Base-by-base conservation (phyloP, 2,888 invertebrate genomes). In the Conistra vaccinii region DNA sequence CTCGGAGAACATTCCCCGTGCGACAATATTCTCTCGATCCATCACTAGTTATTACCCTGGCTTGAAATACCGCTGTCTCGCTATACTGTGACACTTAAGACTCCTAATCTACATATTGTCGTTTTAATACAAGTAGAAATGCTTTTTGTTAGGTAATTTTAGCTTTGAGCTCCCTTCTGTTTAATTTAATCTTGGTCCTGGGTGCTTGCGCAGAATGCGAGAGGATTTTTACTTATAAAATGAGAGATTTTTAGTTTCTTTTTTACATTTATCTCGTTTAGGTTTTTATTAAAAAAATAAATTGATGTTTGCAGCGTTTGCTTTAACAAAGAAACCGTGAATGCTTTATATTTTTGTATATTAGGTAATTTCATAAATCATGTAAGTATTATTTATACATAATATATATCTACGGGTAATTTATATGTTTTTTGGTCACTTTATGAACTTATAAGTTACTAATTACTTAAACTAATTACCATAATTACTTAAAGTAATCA, bases 61-160 rank as follows among this genome's bases (percentile, higher is more conserved):
- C 66, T 79, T 72, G 60, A 74, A 67, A 53, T 78, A 74, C 72
- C 29, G 39, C 12, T 61, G 66, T 68, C 63, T 75, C 78, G 29
- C 29, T 53, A 70, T 77, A 69, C 72, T 61, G 68, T 61, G 58
- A 53, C 73, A 73, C 60, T 61, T 32, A 62, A 23, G 53, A 65
- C 76, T 83, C 71, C 73, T 78, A 83, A 86, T 86, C 73, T 86
- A 83, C 85, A 86, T 86, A 85, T 76, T 76, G 76, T 83, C 76
- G 72, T 76, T 84, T 78, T 75, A 78, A 85, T 76, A 82, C 76
- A 77, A 79, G 73, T 32, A 26, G 53, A 74, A 74, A 79, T 61
- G 81, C 35, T 76, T 84, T 76, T 81, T 84, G 76, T 84, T 80
- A 74, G 72, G 82, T 82, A 74, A 81, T 84, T 76, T 77, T 35